Percentiles rank a stretch among this genome's conserved stretches.
phyloP scores from a whole-genome alignment of 2,113 vertebrate species.

The Zosterops lateralis region DNA sequence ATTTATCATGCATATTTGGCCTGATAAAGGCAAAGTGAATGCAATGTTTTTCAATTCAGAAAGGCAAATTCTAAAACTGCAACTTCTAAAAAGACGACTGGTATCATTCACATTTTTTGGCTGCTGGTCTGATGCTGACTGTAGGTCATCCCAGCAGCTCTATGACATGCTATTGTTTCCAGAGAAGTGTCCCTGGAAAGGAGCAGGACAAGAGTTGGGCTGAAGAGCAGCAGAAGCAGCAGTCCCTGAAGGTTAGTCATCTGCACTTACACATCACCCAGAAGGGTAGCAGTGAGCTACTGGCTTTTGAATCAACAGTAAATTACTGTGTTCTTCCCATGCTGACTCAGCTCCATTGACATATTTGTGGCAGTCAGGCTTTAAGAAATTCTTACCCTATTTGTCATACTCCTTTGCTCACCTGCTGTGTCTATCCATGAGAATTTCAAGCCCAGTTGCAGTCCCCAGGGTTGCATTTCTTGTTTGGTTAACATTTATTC shows the following conservation, averaged over 20 bases:
- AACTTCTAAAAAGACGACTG: neutral
- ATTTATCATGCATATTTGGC: neutral
- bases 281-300: neutral
- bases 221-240: neutral
- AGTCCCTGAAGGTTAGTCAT: neutral
- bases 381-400: constrained; percentile 17
- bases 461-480: neutral
- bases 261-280: neutral
- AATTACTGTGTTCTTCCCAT: neutral
- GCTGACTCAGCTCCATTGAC: constrained; percentile 34
- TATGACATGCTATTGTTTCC: neutral
- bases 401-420: neutral
- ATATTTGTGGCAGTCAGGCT: neutral
- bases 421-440: neutral
- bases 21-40: neutral
- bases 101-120: neutral
- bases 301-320: neutral
- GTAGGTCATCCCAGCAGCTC: neutral
- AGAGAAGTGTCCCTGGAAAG: neutral
- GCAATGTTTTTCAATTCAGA: neutral
- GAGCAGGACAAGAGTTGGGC: neutral
- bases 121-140: neutral
- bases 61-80: neutral
- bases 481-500: neutral
- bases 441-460: neutral